A percentile compares a stretch with the other conserved stretches of the same genome.
These are phyloP conservation scores for Alloscopus bannaensis DNA, from an alignment of 2,888 invertebrate genomes.

Conservation along the genomic window DNA sequence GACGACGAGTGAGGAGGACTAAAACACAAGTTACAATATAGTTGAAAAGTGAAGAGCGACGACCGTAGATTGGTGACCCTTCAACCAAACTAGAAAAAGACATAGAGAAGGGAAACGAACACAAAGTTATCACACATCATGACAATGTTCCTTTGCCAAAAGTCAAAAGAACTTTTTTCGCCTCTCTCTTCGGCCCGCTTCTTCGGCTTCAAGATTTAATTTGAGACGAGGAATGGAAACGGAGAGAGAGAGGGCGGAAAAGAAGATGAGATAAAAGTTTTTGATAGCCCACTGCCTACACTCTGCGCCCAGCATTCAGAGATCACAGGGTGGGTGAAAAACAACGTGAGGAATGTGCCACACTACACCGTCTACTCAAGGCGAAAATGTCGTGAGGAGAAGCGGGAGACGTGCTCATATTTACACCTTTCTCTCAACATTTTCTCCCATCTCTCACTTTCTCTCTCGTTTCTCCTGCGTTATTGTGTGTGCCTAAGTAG, in stretches of 20 bases:
- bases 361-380: background rate
- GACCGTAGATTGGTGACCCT: conserved; percentile 29
- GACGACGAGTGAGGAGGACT: conserved; percentile 3
- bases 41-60: background rate
- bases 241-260: no score
- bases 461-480: background rate
- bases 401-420: conserved; percentile 9
- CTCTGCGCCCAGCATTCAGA: no score
- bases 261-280: conserved; percentile 40
- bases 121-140: conserved; percentile 9
- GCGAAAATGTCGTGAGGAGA: background rate
- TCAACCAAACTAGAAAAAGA: background rate
- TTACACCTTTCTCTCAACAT: background rate
- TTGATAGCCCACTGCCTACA: conserved; percentile 22
- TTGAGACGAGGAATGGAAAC: conserved; percentile 30
- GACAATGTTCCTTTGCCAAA: conserved; percentile 19
- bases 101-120: conserved; percentile 9
- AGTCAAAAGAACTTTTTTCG: background rate
- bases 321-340: background rate
- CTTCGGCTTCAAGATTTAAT: conserved; percentile 37
- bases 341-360: background rate
- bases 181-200: background rate
- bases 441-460: conserved; percentile 1
- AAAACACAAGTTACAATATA: background rate
- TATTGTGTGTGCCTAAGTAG: background rate